Evolutionary conservation across 2,113 vertebrate genomes (phyloP).

Genomic region (Grammomys dolichurus): DNA sequence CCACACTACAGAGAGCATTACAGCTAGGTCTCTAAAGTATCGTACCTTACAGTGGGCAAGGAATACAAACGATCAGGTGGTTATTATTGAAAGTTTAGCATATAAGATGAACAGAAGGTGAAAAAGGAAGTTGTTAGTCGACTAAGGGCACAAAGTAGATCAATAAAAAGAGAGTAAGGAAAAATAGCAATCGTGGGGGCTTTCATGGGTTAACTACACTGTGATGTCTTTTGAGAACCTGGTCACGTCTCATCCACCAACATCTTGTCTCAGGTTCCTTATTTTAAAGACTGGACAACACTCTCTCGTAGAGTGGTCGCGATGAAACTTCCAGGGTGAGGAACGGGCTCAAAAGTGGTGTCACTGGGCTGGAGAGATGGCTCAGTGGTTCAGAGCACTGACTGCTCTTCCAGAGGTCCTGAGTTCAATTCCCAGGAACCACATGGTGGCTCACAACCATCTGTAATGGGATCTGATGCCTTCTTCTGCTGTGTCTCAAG

Average conservation of each 20-base stretch:
- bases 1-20: not conserved
- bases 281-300: not conserved
- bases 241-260: not conserved
- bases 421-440: no score
- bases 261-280: not conserved
- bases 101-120: not conserved
- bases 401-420: no score
- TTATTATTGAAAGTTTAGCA: not conserved
- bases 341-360: not conserved
- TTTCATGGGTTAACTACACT: not conserved
- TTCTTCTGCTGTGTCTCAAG: no score
- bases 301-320: not conserved
- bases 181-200: not conserved
- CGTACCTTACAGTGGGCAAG: not conserved
- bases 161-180: not conserved
- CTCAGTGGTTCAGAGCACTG: no score
- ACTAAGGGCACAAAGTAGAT: not conserved
- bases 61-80: not conserved
- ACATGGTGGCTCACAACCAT: no score
- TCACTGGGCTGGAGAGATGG: not conserved
- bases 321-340: not conserved
- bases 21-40: not conserved
- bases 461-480: no score
- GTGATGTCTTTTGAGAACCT: not conserved
- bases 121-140: not conserved